Percentiles rank a stretch among this genome's conserved stretches.
These are phyloP conservation scores for Xiphydria camelus DNA, from an alignment of 2,888 invertebrate species.

Conservation along the genomic window DNA sequence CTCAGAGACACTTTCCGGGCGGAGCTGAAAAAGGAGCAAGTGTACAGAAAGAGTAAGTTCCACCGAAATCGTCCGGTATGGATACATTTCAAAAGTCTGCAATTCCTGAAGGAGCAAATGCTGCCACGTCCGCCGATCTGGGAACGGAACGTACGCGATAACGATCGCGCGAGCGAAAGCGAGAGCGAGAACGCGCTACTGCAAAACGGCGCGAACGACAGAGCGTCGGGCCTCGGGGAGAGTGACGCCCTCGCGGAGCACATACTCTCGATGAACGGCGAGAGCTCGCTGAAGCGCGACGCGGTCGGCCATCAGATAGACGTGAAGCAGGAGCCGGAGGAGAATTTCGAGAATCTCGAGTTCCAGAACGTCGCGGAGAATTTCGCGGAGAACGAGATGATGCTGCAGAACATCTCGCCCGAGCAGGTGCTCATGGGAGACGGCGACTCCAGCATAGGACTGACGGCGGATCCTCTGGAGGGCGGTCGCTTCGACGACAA, in stretches of 20 bases:
- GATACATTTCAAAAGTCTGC: constrained; percentile 54
- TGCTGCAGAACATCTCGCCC: constrained; percentile 47
- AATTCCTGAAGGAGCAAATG: constrained; percentile 57
- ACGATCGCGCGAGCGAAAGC: constrained; percentile 25
- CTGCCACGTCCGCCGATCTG: constrained; percentile 50
- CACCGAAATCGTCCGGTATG: constrained; percentile 49
- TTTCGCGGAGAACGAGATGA: constrained; percentile 43
- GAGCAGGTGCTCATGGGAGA: constrained; percentile 46
- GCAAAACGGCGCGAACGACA: constrained; percentile 3
- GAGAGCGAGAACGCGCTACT: constrained; percentile 22
- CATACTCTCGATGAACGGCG: constrained; percentile 22
- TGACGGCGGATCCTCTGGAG: constrained; percentile 41
- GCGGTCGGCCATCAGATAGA: constrained; percentile 30
- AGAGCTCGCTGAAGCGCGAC: constrained; percentile 28
- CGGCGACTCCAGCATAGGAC: constrained; percentile 36
- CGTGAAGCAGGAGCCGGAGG: constrained; percentile 44
- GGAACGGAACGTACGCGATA: constrained; percentile 39
- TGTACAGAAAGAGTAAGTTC: constrained; percentile 46
- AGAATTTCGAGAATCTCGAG: constrained; percentile 40
- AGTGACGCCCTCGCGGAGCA: constrained; percentile 15
- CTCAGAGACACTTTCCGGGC: constrained; percentile 54
- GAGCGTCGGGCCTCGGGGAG: constrained; percentile 11
- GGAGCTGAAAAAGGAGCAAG: constrained; percentile 52
- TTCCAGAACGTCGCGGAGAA: constrained; percentile 40
- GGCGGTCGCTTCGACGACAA: constrained; percentile 51